Evolutionary conservation across 2,797 vertebrate genomes (phyloP).

Genomic region (Sebastes kiyomatsui): DNA sequence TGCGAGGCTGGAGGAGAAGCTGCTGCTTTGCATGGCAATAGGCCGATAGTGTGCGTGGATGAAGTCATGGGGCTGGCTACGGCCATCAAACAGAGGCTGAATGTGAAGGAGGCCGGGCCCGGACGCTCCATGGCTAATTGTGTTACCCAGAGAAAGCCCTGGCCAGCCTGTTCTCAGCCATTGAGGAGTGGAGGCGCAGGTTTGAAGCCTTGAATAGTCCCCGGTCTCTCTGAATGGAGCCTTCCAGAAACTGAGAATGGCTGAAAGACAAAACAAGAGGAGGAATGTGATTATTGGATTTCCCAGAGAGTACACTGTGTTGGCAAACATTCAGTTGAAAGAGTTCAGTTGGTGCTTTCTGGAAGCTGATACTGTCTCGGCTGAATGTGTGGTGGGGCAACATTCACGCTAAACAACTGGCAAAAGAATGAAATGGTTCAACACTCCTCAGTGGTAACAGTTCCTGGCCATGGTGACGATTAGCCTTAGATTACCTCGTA

Average conservation of each 20-base stretch:
- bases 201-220: constrained; percentile 77
- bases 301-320: constrained; percentile 69
- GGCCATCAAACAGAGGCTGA: constrained; percentile 71
- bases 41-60: constrained; percentile 69
- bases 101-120: constrained; percentile 67
- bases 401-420: constrained; percentile 18
- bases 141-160: constrained; percentile 79
- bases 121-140: constrained; percentile 80
- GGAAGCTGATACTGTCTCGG: constrained; percentile 55
- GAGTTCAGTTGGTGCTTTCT: constrained; percentile 52
- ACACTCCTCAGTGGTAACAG: not conserved
- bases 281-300: constrained; percentile 75
- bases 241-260: constrained; percentile 68
- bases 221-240: constrained; percentile 77
- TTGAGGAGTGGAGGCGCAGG: constrained; percentile 67
- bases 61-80: constrained; percentile 72
- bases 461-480: not conserved
- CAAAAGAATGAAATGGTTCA: constrained; percentile 20
- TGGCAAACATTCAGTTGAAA: constrained; percentile 73
- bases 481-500: constrained; percentile 43
- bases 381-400: constrained; percentile 21
- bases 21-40: constrained; percentile 85
- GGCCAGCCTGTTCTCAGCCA: constrained; percentile 76
- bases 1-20: constrained; percentile 49
- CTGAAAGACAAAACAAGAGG: constrained; percentile 69